Evolutionary conservation across 2,888 invertebrate genomes (phyloP), one percentile per base, ranked within the genome.

Genomic region (Clostera curtula): DNA sequence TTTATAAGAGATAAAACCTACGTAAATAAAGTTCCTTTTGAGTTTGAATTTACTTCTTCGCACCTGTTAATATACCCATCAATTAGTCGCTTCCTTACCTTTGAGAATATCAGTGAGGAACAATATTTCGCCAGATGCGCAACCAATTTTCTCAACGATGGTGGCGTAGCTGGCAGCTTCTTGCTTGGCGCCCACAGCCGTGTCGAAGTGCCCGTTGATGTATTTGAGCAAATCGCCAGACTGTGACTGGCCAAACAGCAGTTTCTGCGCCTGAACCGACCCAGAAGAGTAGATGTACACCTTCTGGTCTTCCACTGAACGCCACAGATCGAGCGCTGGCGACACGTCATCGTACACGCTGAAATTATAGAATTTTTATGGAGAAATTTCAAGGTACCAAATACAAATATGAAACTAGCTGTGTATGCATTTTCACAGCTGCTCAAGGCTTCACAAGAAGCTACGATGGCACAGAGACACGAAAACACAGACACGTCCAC

Each of bases 211-310:
- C 0, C 90, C 93, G 24, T 87, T 87, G 31, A 98, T 86, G 29
- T 79, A 69, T 20, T 89, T 88, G 47, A 90, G 76, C 39, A 97
- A 62, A 68, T 97, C 90, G 0, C 97, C 97, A 21, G 88, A 85
- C 9, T 82, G 73, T 2, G 95, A 90, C 66, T 94, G 85, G 0
- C 86, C 85, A 66, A 97, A 96, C 3, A 97, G 85, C 5, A 97
- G 84, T 61, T 95, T 93, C 68, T 98, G 98, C 7, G 97, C 93
- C 51, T 92, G 90, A 1, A 95, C 89, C 29, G 95, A 96, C 23
- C 97, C 97, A 12, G 96, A 96, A 0, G 97, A 97, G 69, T 94
- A 98, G 36, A 97, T 90, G 59, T 90, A 96, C 24, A 97, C 80
- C 43, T 79, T 80, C 35, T 87, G 87, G 16, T 88, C 86, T 6